phyloP scores from a whole-genome alignment of 2,113 vertebrate species.

The Centrocercus urophasianus region DNA sequence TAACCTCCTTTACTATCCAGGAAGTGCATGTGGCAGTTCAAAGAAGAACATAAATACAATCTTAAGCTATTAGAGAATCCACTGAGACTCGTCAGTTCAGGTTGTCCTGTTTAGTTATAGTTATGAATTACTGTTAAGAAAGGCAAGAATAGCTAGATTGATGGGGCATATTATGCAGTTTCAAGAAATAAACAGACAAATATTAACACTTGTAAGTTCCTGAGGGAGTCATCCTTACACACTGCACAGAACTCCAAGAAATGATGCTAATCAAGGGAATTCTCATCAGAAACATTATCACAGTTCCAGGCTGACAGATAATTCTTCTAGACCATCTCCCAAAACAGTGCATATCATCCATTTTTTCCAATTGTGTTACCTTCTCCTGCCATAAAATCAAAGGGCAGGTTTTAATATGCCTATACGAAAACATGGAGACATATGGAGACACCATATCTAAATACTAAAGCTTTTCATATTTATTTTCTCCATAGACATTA shows the following conservation, averaged over 20 bases:
- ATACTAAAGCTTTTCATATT: fast-evolving
- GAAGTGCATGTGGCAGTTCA: neutral
- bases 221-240: neutral
- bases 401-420: neutral
- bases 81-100: neutral
- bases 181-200: neutral
- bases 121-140: neutral
- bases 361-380: neutral
- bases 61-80: neutral
- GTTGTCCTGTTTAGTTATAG: neutral
- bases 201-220: neutral
- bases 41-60: neutral
- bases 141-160: neutral
- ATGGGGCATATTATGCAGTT: neutral
- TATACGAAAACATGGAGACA: neutral
- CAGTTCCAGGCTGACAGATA: neutral
- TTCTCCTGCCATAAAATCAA: neutral
- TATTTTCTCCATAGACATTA: neutral
- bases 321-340: neutral
- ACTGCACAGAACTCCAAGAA: neutral
- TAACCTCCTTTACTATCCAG: neutral
- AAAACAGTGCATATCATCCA: neutral
- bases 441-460: neutral
- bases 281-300: neutral
- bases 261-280: neutral